Base-by-base conservation (phyloP, 2,888 invertebrate genomes). In the Rhogogaster chlorosoma region DNA sequence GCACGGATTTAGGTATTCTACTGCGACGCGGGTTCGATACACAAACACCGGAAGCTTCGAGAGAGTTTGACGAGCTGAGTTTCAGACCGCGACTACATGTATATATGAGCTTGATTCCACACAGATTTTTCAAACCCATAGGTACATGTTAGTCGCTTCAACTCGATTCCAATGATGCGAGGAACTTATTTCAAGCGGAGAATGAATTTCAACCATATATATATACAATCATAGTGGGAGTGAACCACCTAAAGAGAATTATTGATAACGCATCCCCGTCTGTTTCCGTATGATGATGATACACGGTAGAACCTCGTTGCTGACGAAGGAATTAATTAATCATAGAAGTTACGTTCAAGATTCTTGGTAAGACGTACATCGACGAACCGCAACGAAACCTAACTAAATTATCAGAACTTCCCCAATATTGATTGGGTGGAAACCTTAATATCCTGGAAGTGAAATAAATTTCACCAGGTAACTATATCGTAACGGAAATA, bases 1-100 rank as follows among this genome's bases (percentile, higher is more conserved):
- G 22, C 80, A 80, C 80, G 22, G 80, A 80, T 80, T 80, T 57
- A 80, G 57, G 61, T 49, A 80, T 80, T 61, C 80, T 57, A 36
- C 80, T 61, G 61, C 57, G 61, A 36, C 78, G 57, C 57, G 22
- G 57, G 36, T 22, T 80, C 38, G 61, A 80, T 80, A 80, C 80
- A 80, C 61, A 61, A 61, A 61, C 80, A 80, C 80, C 57, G 61
- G 22, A 36, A 61, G 80, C 80, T 38, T n/a, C 26, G 36, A 18
- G 36, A 38, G 36, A 22, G n/a, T 61, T 80, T 61, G 38, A 18
- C 22, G 57, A 22, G 26, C 57, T 26, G 57, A 38, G 38, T 36
- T 61, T 61, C 22, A 29, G 57, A 22, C 22, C 32, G 26, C 45
- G 36, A 10, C 38, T 36, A 26, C n/a, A n/a, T n/a, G n/a, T n/a